phyloP scores from a whole-genome alignment of 2,888 invertebrate species.

The Ecdyonurus torrentis region DNA sequence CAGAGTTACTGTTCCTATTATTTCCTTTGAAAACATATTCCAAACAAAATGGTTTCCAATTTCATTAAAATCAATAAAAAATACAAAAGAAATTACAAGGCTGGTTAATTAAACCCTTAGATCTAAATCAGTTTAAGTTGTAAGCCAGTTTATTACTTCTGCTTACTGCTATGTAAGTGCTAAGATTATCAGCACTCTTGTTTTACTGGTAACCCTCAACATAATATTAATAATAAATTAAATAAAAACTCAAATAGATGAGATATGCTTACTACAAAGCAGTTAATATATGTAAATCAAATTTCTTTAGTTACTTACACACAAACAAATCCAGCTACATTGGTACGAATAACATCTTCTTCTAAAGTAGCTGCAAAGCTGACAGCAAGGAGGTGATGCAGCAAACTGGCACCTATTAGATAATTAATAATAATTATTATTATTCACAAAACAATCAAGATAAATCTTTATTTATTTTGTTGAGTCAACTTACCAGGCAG shows the following conservation, averaged over 20 bases:
- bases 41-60: too few species aligned
- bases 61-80: too few species aligned
- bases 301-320: conserved; percentile 73
- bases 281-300: not conserved
- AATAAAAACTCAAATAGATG: not conserved
- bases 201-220: not conserved
- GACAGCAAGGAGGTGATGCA: conserved; percentile 79
- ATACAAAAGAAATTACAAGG: too few species aligned
- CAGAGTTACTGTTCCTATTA: too few species aligned
- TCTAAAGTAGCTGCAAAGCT: conserved; percentile 69
- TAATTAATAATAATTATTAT: not conserved
- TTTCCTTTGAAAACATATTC: too few species aligned
- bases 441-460: conserved; percentile 2
- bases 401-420: conserved; percentile 36
- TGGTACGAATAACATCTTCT: conserved; percentile 73
- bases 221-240: not conserved
- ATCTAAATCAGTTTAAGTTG: too few species aligned
- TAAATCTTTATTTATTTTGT: not conserved
- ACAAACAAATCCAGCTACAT: conserved; percentile 80
- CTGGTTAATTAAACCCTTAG: too few species aligned
- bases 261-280: not conserved
- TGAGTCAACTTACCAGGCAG: conserved; percentile 37
- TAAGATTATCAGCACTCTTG: not conserved
- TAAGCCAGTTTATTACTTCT: too few species aligned
- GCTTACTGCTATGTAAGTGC: too few species aligned